phyloP scores from a whole-genome alignment of 2,888 invertebrate species.

The Torymus auratus region DNA sequence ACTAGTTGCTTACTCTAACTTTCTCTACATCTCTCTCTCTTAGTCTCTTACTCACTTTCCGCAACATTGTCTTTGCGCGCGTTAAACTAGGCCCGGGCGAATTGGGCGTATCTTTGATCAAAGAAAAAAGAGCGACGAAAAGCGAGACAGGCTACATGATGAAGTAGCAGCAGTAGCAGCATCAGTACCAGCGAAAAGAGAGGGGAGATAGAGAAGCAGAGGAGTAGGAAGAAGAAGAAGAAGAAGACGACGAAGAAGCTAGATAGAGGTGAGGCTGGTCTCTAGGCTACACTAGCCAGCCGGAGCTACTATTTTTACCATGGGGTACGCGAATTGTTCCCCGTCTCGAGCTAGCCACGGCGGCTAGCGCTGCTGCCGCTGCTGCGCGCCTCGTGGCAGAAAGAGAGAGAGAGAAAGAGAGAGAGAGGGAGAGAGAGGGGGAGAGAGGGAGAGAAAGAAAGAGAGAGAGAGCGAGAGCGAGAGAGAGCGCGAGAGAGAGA shows the following conservation, averaged over 20 bases:
- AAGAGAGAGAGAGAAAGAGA: slow-evolving; percentile 53
- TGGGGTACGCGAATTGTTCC: slow-evolving; percentile 75
- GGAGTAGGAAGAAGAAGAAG: slow-evolving; percentile 10
- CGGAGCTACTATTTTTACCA: slow-evolving; percentile 76
- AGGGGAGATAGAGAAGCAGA: background rate
- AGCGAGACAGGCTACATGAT: background rate
- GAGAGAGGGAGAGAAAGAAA: slow-evolving; percentile 7
- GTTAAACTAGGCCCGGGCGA: no score
- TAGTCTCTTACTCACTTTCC: no score
- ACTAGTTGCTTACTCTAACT: no score
- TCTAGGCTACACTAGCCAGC: slow-evolving; percentile 66
- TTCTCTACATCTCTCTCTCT: no score
- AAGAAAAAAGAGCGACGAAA: slow-evolving; percentile 1
- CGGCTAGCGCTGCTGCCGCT: slow-evolving; percentile 60
- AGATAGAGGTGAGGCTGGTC: slow-evolving; percentile 55
- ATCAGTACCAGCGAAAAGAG: background rate
- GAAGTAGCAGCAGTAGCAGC: background rate
- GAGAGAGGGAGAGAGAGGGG: slow-evolving; percentile 11
- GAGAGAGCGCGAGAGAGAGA: slow-evolving; percentile 2
- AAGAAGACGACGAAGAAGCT: slow-evolving; percentile 43
- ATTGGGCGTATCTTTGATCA: background rate
- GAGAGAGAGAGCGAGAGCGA: background rate
- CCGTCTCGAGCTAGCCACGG: slow-evolving; percentile 64
- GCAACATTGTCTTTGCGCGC: no score
- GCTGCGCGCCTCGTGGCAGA: background rate